Base-by-base conservation (phyloP, 2,113 vertebrate species). In the Vombatus ursinus region DNA sequence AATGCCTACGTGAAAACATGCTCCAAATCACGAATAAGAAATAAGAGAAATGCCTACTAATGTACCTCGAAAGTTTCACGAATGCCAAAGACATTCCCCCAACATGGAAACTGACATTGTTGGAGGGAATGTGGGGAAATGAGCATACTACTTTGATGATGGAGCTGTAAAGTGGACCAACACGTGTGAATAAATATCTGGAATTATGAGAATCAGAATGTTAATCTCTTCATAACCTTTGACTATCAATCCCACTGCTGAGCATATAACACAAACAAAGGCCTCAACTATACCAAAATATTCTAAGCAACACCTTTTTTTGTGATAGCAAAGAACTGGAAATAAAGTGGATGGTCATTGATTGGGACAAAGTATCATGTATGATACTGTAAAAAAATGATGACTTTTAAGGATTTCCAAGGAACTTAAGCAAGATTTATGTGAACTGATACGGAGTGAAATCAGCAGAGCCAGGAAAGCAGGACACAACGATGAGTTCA, bases 51-150 rank as follows among this genome's bases (percentile, higher is more conserved):
- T 26, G 24, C 1, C 84, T 24, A 52, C 28, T 47, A 52, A 52
- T 26, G 26, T 52, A 52, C n/a, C 37, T 12, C 3, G 24, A 44
- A 96, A n/a, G 90, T 28, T 91, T 26, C 51, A 53, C 54, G 51
- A 95, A 0, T 57, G n/a, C 68, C 68, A n/a, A n/a, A 77, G 77
- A 31, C 53, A 93, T 90, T 14, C 24, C 54, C 90, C 95, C 90
- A 92, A 96, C 96, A 54, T 93, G 10, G 90, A 24, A 93, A 95
- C 93, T 14, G 50, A 61, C 92, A 47, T 50, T 91, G 16, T 94
- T 96, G 57, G 37, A 91, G 96, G 93, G 92, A n/a, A 77, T 54
- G 37, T 49, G 10, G 10, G 89, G 68, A n/a, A 93, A 96, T 10
- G 49, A 49, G 89, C 84, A 96, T 89, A 90, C 49, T 90, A n/a